Base-by-base conservation (phyloP, 2,797 vertebrate genomes). In the Sebastes vulpes region DNA sequence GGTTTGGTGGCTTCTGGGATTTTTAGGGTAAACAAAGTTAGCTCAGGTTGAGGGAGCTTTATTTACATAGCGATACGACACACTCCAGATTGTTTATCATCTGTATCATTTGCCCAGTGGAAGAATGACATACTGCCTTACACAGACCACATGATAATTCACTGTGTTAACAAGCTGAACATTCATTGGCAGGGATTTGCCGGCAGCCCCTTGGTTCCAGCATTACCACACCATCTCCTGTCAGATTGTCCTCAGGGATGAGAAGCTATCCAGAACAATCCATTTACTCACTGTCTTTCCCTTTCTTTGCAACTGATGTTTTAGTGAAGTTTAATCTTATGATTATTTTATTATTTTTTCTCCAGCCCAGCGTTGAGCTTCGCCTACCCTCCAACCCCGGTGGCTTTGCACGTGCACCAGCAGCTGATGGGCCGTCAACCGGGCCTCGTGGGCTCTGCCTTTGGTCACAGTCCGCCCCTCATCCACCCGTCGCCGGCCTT, bases 391-490 rank as follows among this genome's bases (percentile, higher is more conserved):
- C 96, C 98, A 0, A 98, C 98, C 18, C 98, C 98, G 0, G 97
- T 99, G 84, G 97, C 98, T 42, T 94, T 99, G 83, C 98, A 99
- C 65, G 97, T 99, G 96, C 98, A 99, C 93, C 98, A 98, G 77
- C 98, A 99, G 91, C 97, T 99, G 84, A 95, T 99, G 65, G 97
- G 98, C 83, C 97, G 98, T 7, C 98, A 99, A 29, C 97, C 98
- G 63, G 97, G 97, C 74, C 86, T 99, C 50, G 93, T 99, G 77
- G 96, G 98, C 77, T 99, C 98, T 0, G 97, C 98, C 53, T 99
- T 99, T 29, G 98, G 98, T 93, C 98, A 99, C 94, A 99, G 98
- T 77, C 98, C 98, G 29, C 98, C 98, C 0, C 97, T 99, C 89
- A 97, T 99, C 89, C 98, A 99, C 93, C 98, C 98, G 4, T 97